Evolutionary conservation across 2,888 invertebrate genomes (phyloP).

Genomic region (Amphipoea lucens): DNA sequence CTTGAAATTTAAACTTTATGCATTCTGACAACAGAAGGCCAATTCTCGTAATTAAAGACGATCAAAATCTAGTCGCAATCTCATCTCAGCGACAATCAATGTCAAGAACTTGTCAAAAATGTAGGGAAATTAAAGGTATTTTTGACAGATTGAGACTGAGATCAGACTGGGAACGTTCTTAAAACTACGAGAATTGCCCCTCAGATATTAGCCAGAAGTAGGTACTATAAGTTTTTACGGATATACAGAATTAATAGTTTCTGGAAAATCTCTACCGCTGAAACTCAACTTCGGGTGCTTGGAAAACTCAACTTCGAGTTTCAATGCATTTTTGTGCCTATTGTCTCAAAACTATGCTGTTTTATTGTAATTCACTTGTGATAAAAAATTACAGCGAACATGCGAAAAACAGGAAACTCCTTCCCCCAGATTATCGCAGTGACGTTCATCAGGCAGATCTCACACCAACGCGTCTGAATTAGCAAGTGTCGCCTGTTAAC

Average conservation of each 20-base stretch:
- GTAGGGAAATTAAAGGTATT: too few relatives aligned
- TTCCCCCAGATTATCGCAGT: conserved; percentile 62
- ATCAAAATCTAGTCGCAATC: too few relatives aligned
- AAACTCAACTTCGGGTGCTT: too few relatives aligned
- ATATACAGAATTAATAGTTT: not conserved
- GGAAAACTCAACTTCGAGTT: not conserved
- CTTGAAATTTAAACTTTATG: not conserved
- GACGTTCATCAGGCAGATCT: conserved; percentile 77
- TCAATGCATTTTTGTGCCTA: not conserved
- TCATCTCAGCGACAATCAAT: too few relatives aligned
- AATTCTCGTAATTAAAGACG: too few relatives aligned
- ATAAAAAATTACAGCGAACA: not conserved
- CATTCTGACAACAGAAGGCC: not conserved
- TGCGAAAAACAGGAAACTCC: conserved; percentile 5
- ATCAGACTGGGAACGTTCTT: too few relatives aligned
- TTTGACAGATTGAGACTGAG: too few relatives aligned
- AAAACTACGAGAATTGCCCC: too few relatives aligned
- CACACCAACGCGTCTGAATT: conserved; percentile 70
- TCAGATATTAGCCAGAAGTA: not conserved
- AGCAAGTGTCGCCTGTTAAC: conserved; percentile 71
- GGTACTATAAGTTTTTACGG: not conserved
- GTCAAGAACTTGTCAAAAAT: too few relatives aligned
- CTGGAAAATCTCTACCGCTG: not conserved
- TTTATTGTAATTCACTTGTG: not conserved
- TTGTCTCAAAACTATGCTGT: not conserved